Conservation (phyloP, 1,140 invertebrate species). For the Leptopilina boulardi region DNA sequence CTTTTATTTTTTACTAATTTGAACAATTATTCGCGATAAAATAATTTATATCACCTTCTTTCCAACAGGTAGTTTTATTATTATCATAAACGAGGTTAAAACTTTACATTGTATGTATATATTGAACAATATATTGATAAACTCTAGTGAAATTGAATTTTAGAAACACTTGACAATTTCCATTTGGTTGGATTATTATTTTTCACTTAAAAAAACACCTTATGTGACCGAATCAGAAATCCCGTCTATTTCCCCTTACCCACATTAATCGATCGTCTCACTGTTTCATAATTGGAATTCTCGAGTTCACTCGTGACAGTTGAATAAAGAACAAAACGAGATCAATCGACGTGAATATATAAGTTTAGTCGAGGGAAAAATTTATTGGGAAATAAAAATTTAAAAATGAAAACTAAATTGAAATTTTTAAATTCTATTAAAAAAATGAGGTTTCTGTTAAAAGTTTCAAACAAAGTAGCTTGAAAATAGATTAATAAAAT, state of each 20-base stretch:
- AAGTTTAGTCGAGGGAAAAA: background rate
- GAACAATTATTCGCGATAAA: too few relatives aligned
- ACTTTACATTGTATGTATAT: too few relatives aligned
- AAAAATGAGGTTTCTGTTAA: too few relatives aligned
- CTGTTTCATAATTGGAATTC: slow-evolving; percentile 17
- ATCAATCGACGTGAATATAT: slow-evolving; percentile 4
- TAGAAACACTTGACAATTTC: too few relatives aligned
- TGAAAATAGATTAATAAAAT: too few relatives aligned
- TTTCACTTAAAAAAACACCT: slow-evolving; percentile 4
- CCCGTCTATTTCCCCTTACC: background rate
- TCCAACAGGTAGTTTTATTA: too few relatives aligned
- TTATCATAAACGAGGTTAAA: too few relatives aligned
- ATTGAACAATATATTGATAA: too few relatives aligned
- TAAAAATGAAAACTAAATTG: background rate
- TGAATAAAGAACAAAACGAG: slow-evolving; percentile 7
- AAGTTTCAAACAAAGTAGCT: too few relatives aligned
- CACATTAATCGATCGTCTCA: slow-evolving; percentile 12
- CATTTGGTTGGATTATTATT: background rate
- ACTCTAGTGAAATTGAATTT: too few relatives aligned
- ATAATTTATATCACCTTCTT: too few relatives aligned
- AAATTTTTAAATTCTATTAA: background rate
- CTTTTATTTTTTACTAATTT: too few relatives aligned
- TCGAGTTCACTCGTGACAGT: slow-evolving; percentile 8
- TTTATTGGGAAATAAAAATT: background rate
- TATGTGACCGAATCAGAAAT: background rate